Base-by-base conservation (phyloP, 2,888 invertebrate species). In the Bruchidius siliquastri region DNA sequence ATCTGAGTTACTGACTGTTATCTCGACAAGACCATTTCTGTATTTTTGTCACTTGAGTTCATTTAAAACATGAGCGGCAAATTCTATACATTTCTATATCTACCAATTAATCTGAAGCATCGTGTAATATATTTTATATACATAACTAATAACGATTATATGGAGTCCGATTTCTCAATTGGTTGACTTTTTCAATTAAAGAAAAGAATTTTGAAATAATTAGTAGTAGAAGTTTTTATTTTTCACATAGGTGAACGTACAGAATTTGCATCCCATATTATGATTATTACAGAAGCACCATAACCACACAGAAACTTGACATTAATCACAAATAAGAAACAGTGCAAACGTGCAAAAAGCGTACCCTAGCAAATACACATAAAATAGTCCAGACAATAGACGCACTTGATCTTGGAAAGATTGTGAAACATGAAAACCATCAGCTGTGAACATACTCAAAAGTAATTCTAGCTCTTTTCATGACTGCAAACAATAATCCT, bases 391-490 rank as follows among this genome's bases (percentile, higher is more conserved):
- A 73, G 77, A 77, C 79, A 78, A 77, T 80, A 79, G 79, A 81
- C 68, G n/a, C 68, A 21, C 20, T 21, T n/a, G n/a, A 68, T 8
- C 68, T 68, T 49, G 18, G 18, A 49, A 30, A 8, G 1, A 13
- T 49, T 49, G 49, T 49, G 49, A 20, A n/a, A 68, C n/a, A 68
- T 13, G 18, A 18, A 49, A 83, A 83, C 81, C 83, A 76, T 82
- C 81, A 73, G 22, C 32, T 74, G 76, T 74, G 18, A 13, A 4
- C 26, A 4, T 26, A 26, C 26, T n/a, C n/a, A n/a, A n/a, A n/a
- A n/a, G n/a, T n/a, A 26, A 4, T 26, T 26, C 26, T 26, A 26
- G 26, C 3, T 26, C 26, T 26, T 26, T 8, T 8, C 8, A 26
- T n/a, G n/a, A n/a, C n/a, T n/a, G n/a, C n/a, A n/a, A n/a, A n/a